These are phyloP conservation scores for Eublepharis macularius DNA, from an alignment of 2,113 vertebrate species.

Conservation along the genomic window DNA sequence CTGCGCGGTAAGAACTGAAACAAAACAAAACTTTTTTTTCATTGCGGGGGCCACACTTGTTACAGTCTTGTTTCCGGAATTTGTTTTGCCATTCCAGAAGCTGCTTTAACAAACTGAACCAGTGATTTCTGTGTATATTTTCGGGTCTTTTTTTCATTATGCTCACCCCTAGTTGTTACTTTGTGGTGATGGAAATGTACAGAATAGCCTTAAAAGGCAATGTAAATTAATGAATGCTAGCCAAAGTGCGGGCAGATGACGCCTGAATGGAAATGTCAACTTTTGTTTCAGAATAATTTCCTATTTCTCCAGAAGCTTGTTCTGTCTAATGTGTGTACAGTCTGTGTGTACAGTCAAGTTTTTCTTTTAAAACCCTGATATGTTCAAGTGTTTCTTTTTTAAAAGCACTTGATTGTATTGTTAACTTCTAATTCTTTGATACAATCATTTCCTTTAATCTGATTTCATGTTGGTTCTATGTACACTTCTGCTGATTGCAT, in stretches of 20 bases:
- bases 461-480: background rate
- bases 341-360: background rate
- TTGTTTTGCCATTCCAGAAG: too few species aligned
- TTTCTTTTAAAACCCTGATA: background rate
- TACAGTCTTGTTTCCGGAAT: too few species aligned
- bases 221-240: background rate
- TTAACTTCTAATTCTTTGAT: constrained; percentile 1
- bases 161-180: too few species aligned
- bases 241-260: background rate
- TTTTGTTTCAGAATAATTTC: background rate
- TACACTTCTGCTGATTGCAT: background rate
- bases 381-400: background rate
- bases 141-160: too few species aligned
- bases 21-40: too few species aligned
- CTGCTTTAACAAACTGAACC: too few species aligned
- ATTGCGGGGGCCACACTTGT: too few species aligned
- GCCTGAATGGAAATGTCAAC: background rate
- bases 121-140: too few species aligned
- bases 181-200: background rate
- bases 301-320: background rate
- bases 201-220: background rate
- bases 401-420: background rate
- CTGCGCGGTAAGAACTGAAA: too few species aligned
- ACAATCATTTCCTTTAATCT: constrained; percentile 1
- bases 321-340: background rate